Evolutionary conservation across 2,113 vertebrate species (phyloP).

Genomic region (Rhagologus leucostigma): DNA sequence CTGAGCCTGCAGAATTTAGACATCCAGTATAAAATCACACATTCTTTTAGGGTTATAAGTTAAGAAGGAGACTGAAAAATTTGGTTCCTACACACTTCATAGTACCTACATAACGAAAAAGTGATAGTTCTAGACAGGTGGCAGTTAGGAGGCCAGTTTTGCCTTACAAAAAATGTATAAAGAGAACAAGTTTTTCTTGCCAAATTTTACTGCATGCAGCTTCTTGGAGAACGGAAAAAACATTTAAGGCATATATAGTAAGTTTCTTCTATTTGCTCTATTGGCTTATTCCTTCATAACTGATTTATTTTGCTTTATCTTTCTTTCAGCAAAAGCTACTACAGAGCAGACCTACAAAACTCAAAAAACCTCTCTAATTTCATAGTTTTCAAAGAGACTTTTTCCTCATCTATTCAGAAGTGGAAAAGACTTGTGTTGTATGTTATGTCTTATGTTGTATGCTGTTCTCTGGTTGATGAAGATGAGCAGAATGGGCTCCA

Average conservation of each 20-base stretch:
- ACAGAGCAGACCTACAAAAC: not conserved
- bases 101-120: not conserved
- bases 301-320: not conserved
- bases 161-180: not conserved
- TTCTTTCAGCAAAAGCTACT: not conserved
- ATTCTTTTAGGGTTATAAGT: not conserved
- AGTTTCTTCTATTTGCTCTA: not conserved
- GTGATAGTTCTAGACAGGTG: not conserved
- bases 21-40: not conserved
- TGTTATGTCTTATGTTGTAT: not conserved
- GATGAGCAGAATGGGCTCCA: not conserved
- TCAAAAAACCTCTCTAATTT: not conserved
- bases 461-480: not conserved
- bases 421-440: not conserved
- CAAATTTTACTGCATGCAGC: not conserved
- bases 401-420: not conserved
- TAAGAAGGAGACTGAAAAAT: not conserved
- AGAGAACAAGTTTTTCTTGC: not conserved
- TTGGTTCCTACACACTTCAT: not conserved
- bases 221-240: not conserved
- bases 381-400: not conserved
- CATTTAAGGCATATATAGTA: not conserved
- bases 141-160: not conserved
- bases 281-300: not conserved
- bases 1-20: not conserved